Conservation (phyloP, 2,113 vertebrate genomes). For the Taurulus bubalis region DNA sequence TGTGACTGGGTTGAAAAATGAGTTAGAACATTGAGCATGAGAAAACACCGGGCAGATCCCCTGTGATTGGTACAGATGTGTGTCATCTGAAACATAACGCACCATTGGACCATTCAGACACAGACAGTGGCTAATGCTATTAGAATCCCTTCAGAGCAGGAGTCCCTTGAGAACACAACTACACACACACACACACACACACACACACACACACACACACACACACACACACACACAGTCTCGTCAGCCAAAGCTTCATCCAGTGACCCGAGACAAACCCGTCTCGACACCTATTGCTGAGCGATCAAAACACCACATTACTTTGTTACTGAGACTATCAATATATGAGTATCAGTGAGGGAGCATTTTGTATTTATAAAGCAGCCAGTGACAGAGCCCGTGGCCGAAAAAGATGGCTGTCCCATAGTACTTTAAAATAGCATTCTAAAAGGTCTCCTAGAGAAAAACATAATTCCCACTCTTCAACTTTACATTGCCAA, state of each 20-base stretch:
- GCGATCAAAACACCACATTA: constrained; percentile 63
- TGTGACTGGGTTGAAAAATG: constrained; percentile 25
- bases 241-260: constrained; percentile 44
- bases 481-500: constrained; percentile 39
- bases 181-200: constrained; percentile 8
- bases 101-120: constrained; percentile 39
- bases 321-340: constrained; percentile 33
- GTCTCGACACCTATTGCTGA: constrained; percentile 52
- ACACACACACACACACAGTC: constrained; percentile 5
- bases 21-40: constrained; percentile 33
- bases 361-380: constrained; percentile 52
- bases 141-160: constrained; percentile 31
- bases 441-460: constrained; percentile 44
- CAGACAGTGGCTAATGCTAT: constrained; percentile 51
- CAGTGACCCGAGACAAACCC: constrained; percentile 53
- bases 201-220: neutral
- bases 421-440: constrained; percentile 62
- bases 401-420: constrained; percentile 39
- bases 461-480: constrained; percentile 43
- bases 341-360: constrained; percentile 36
- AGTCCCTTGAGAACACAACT: constrained; percentile 36
- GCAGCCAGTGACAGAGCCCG: constrained; percentile 29
- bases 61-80: constrained; percentile 22
- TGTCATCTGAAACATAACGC: constrained; percentile 35
- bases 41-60: constrained; percentile 34